A percentile compares a stretch with the other conserved stretches of the same genome.
These are phyloP conservation scores for Pundamilia nyererei DNA, from an alignment of 2,113 vertebrate genomes.

Conservation along the genomic window DNA sequence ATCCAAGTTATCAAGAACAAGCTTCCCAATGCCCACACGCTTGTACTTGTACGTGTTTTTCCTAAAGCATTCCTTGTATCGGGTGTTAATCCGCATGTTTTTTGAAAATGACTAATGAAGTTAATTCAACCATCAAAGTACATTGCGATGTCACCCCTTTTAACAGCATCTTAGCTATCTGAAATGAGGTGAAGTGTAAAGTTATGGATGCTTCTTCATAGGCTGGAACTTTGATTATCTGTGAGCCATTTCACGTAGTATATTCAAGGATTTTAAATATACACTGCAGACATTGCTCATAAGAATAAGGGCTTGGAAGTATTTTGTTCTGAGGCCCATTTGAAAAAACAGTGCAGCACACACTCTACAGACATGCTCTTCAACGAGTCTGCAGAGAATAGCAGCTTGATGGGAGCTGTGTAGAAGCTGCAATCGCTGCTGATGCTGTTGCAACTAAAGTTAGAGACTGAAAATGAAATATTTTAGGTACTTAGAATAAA, in stretches of 20 bases:
- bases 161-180: not conserved
- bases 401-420: not conserved
- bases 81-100: not conserved
- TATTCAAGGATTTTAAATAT: not conserved
- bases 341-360: not conserved
- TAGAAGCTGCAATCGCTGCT: not conserved
- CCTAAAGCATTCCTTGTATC: not conserved
- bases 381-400: not conserved
- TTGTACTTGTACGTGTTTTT: slow-evolving; percentile 77
- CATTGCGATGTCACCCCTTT: not conserved
- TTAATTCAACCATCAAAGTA: not conserved
- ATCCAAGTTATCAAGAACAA: slow-evolving; percentile 78
- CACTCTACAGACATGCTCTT: not conserved
- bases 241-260: not conserved
- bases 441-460: not conserved
- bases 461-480: not conserved
- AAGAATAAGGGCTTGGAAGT: not conserved
- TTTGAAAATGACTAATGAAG: not conserved
- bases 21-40: slow-evolving; percentile 76
- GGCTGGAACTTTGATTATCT: not conserved
- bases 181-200: not conserved
- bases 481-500: not conserved
- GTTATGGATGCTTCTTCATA: not conserved
- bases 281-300: not conserved
- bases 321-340: not conserved